These are phyloP conservation scores for Physella acuta DNA, from an alignment of 1,140 invertebrate genomes.

Conservation along the genomic window DNA sequence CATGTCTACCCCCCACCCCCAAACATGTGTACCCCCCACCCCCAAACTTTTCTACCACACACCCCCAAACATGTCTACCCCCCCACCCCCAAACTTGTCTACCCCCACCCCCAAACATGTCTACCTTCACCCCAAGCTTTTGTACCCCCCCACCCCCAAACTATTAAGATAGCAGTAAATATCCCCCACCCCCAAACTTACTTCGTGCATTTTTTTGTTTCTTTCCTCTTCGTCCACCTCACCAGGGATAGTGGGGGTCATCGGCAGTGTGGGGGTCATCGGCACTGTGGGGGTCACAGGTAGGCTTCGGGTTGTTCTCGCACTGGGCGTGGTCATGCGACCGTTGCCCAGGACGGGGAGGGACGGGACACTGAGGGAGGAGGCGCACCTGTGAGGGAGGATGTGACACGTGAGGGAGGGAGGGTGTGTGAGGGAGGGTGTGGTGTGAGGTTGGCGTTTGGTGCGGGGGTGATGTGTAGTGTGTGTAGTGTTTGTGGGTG, in stretches of 20 bases:
- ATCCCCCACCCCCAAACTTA: conserved; percentile 12
- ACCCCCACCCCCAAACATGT: too few relatives aligned
- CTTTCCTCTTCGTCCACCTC: neutral
- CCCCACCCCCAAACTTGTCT: neutral
- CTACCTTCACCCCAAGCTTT: neutral
- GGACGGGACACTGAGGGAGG: conserved; percentile 24
- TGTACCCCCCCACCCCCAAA: neutral
- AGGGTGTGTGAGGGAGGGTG: neutral
- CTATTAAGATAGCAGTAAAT: neutral
- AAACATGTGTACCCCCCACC: neutral
- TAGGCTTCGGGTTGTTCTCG: conserved; percentile 37
- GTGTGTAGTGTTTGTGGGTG: too few relatives aligned
- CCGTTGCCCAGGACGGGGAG: neutral
- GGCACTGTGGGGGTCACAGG: conserved; percentile 28
- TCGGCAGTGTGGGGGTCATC: conserved; percentile 35
- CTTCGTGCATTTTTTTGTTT: conserved; percentile 38
- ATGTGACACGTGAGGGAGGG: neutral
- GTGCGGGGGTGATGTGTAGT: too few relatives aligned
- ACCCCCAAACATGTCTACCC: too few relatives aligned
- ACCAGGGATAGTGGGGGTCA: conserved; percentile 15
- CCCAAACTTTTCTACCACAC: neutral
- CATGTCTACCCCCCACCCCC: neutral
- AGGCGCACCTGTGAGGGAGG: conserved; percentile 29
- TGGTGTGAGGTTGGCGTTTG: too few relatives aligned
- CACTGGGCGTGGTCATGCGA: conserved; percentile 32